Evolutionary conservation across 2,113 vertebrate species (phyloP), one percentile per base, ranked within the genome.

Genomic region (Cyanoramphus novaezelandiae): DNA sequence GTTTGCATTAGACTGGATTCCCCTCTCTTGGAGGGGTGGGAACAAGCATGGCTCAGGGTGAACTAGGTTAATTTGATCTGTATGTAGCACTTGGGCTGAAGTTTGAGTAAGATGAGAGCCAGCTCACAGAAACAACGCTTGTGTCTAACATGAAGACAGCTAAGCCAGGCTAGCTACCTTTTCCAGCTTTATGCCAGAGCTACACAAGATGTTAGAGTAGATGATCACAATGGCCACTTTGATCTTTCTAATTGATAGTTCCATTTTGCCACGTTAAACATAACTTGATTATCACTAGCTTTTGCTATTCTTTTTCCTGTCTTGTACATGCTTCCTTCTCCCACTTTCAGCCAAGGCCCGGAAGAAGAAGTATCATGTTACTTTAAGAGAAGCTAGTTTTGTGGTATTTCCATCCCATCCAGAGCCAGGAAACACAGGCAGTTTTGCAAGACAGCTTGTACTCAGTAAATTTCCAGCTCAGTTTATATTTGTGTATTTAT

Each of bases 391-490:
- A 92, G 77, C 3, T 35, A 86, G 69, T 68, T 90, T 84, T 95
- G 95, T 93, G 86, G 92, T 92, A 93, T 94, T 96, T 96, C 92
- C 77, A 95, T 82, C 92, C 95, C 74, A 76, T 95, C 69, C 86
- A 90, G 92, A 92, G 96, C 88, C 92, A 96, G 96, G 82, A 96
- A 96, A 91, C 90, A 90, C 80, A 88, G 88, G 89, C 95, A 96
- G 53, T 95, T 96, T 94, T 96, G 95, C 96, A 96, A 96, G 96
- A 94, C 92, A 67, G 83, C 62, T 71, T 89, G 83, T 94, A 79
- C 92, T 96, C 95, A 91, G 96, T 96, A 96, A 92, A 84, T 94
- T 94, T 96, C 96, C 93, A 97, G 77, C 77, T 93, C 28, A 13
- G 90, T 96, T 97, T 96, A 35, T 82, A 84, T 90, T 94, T 94